Conservation (phyloP, 2,797 vertebrate species). For the Tolypeutes matacus region DNA sequence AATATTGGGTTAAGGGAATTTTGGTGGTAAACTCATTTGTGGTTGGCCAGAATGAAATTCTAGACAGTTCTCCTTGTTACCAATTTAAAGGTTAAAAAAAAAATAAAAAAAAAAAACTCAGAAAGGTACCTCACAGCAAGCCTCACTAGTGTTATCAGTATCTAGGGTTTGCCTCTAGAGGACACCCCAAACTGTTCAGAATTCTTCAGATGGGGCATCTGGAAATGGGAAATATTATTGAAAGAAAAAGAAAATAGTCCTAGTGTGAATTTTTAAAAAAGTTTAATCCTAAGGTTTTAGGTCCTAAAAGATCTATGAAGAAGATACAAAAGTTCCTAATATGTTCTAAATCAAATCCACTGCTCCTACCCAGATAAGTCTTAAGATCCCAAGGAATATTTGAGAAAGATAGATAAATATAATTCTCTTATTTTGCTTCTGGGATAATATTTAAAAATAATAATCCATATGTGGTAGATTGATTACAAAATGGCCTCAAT, state of each 20-base stretch:
- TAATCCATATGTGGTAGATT: neutral
- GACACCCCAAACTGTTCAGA: neutral
- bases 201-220: neutral
- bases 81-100: neutral
- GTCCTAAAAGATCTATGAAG: neutral
- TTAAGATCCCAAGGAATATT: neutral
- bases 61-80: neutral
- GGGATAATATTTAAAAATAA: slow-evolving; percentile 8
- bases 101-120: neutral
- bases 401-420: neutral
- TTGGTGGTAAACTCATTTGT: neutral
- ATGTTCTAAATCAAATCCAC: slow-evolving; percentile 5
- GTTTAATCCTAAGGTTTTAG: too few species aligned
- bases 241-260: slow-evolving; percentile 1
- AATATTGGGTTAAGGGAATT: neutral
- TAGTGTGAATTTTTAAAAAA: neutral
- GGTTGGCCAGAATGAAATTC: neutral
- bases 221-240: neutral
- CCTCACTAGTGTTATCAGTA: neutral
- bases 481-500: neutral
- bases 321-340: neutral
- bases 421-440: neutral
- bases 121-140: neutral
- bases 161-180: neutral
- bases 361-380: neutral